These are phyloP conservation scores for Aspidiotus destructor DNA, from an alignment of 2,888 invertebrate genomes.

Conservation along the genomic window DNA sequence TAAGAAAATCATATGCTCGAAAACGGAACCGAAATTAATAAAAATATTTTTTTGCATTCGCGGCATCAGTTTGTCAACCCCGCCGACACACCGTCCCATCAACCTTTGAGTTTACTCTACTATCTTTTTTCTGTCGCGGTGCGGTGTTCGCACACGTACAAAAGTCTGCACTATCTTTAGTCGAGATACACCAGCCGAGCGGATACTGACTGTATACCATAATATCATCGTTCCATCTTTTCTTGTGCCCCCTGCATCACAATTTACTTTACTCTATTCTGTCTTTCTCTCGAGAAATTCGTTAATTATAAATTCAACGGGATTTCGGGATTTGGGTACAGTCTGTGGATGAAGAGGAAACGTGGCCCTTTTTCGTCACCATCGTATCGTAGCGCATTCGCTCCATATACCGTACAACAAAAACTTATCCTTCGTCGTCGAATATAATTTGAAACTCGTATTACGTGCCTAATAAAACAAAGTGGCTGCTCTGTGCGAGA, in stretches of 20 bases:
- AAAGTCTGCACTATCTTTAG: not conserved
- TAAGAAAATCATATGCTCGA: not conserved
- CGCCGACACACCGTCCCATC: not conserved
- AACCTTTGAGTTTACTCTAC: not conserved
- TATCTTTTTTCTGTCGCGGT: not conserved
- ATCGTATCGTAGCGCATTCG: no score
- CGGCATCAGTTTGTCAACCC: not conserved
- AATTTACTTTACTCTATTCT: no score
- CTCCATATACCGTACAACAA: constrained; percentile 1
- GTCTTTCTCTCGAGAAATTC: not conserved
- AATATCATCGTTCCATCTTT: no score
- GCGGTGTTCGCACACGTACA: not conserved
- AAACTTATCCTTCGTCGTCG: constrained; percentile 10
- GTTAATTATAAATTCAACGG: constrained; percentile 3
- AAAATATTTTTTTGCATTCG: not conserved
- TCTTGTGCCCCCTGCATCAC: no score
- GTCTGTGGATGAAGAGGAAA: no score
- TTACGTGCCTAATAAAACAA: constrained; percentile 29
- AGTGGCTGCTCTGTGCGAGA: constrained; percentile 3
- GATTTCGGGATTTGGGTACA: not conserved
- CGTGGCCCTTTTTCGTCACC: no score
- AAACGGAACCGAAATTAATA: not conserved
- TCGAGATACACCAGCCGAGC: no score
- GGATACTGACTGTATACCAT: no score
- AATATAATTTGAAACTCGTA: constrained; percentile 24